These are phyloP conservation scores for Mizuhopecten yessoensis DNA, from an alignment of 1,140 invertebrate genomes.

Conservation along the genomic window DNA sequence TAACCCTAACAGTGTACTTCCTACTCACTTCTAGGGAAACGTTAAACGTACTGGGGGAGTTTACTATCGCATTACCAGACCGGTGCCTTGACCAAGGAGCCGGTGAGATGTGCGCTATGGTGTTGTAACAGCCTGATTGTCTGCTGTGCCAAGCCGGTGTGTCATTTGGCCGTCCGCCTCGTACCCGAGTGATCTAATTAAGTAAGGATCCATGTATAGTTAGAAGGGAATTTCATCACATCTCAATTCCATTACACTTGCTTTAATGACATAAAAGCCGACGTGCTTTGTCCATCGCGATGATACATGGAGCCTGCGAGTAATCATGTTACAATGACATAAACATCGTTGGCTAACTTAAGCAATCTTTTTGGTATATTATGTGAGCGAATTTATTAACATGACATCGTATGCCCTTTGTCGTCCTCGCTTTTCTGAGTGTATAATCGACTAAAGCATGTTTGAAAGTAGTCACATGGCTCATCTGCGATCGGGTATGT, in stretches of 20 bases:
- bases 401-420: background rate
- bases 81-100: background rate
- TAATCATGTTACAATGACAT: background rate
- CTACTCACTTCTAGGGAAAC: background rate
- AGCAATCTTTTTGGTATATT: background rate
- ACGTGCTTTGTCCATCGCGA: background rate
- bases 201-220: background rate
- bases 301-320: background rate
- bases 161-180: conserved; percentile 29
- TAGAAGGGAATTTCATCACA: conserved; percentile 24
- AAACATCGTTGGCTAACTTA: background rate
- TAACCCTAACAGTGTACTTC: background rate
- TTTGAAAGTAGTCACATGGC: no score
- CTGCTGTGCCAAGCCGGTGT: background rate
- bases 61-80: background rate
- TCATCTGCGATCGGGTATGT: no score
- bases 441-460: background rate
- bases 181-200: background rate
- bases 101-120: background rate
- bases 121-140: background rate
- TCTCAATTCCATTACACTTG: conserved; percentile 16
- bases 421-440: background rate
- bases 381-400: background rate
- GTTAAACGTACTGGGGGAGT: background rate
- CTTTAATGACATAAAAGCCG: background rate